These are phyloP conservation scores for Hafferia zeledoni DNA, from an alignment of 2,797 vertebrate genomes.

Conservation along the genomic window DNA sequence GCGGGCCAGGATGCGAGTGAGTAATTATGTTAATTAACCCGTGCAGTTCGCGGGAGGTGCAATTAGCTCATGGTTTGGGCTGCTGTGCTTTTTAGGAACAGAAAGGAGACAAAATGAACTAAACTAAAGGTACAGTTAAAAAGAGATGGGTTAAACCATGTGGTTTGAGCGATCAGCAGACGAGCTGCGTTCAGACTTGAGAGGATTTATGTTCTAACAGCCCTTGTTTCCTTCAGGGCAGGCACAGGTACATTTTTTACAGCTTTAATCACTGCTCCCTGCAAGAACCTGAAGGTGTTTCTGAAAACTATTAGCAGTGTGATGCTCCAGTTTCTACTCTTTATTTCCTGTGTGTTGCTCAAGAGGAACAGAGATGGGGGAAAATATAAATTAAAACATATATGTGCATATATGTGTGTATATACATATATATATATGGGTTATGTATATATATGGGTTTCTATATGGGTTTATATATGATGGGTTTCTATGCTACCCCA, in stretches of 20 bases:
- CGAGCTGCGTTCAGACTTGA: not conserved
- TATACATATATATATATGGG: too few species aligned
- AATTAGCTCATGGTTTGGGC: not conserved
- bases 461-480: too few species aligned
- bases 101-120: not conserved
- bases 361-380: not conserved
- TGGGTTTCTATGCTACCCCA: too few species aligned
- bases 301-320: not conserved
- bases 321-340: not conserved
- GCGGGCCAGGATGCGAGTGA: constrained; percentile 23
- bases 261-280: not conserved
- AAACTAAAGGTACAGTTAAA: not conserved
- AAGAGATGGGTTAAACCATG: not conserved
- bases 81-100: not conserved
- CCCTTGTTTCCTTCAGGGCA: not conserved
- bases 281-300: not conserved
- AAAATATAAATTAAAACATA: not conserved
- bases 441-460: too few species aligned
- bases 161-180: not conserved
- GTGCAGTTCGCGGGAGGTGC: not conserved
- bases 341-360: not conserved
- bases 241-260: not conserved
- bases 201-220: not conserved
- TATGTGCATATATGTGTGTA: too few species aligned
- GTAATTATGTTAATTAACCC: constrained; percentile 60